A percentile compares a stretch with the other conserved stretches of the same genome.
phyloP scores from a whole-genome alignment of 2,113 vertebrate species.

The Donacobius atricapilla region DNA sequence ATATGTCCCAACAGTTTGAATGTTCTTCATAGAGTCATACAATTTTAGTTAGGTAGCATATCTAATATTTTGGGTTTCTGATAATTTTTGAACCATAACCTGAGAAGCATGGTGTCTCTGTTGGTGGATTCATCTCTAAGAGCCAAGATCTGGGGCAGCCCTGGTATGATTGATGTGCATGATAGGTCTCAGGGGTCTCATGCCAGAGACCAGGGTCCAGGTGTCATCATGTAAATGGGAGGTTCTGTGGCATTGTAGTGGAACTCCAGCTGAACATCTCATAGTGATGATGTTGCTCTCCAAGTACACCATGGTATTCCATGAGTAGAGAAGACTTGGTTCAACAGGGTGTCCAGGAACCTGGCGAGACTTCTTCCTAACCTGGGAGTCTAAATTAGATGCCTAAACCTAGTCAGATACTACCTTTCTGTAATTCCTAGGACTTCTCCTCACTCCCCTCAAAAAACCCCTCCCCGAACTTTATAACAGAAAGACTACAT shows the following conservation, averaged over 20 bases:
- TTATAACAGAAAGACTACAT: not conserved
- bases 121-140: not conserved
- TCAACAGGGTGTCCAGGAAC: not conserved
- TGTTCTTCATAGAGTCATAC: not conserved
- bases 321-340: accelerated
- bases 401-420: not conserved
- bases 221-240: not conserved
- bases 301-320: not conserved
- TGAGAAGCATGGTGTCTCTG: accelerated
- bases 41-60: not conserved
- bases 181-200: not conserved
- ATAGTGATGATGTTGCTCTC: not conserved
- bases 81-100: not conserved
- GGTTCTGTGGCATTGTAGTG: not conserved
- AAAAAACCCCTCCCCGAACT: accelerated
- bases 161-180: not conserved
- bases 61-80: not conserved
- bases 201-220: not conserved
- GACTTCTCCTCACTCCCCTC: not conserved
- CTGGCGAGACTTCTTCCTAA: accelerated
- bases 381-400: not conserved
- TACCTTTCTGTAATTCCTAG: not conserved
- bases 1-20: not conserved
- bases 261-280: not conserved
- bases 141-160: accelerated